Evolutionary conservation across 2,113 vertebrate genomes (phyloP), one percentile per base, ranked within the genome.

Genomic region (Epinephelus cyanopodus): DNA sequence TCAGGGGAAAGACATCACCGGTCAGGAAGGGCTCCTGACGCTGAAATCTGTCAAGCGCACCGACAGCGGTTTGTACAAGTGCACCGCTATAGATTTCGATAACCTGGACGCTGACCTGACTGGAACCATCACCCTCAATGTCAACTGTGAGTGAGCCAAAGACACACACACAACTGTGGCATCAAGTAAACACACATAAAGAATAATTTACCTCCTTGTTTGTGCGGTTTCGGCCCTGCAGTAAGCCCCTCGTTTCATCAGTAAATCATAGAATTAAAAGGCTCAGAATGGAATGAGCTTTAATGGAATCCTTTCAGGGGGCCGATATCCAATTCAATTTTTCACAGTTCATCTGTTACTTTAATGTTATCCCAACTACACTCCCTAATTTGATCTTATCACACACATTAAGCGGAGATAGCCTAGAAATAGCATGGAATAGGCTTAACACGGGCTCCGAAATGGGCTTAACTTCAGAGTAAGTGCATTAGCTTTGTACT

Each of bases 61-160:
- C 0, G 91, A 96, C 14, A 54, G 74, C 0, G 96, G 96, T 1
- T 25, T 5, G 0, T 98, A 97, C 50, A 82, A 1, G 19, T 98
- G 97, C 84, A 78, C 74, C 0, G 96, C 93, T 0, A 74, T 82
- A 0, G 97, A 98, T 79, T 97, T 92, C 0, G 96, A 98, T 0
- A 89, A 94, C 0, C 12, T 90, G 0, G 87, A 91, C 0, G 82
- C 84, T 0, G 84, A 95, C 0, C 94, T 97, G 13, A 69, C 2
- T 17, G 90, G 87, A 65, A 82, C 37, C 0, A 83, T 96, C 73
- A 45, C 1, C 42, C 89, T 98, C 23, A 33, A 0, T 0, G 95
- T 98, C n/a, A 82, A 96, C 81, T 96, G 97, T 98, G 92, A 97
- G 97, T 93, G 29, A 39, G 8, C 18, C 37, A 76, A 50, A 74